phyloP scores from a whole-genome alignment of 2,888 invertebrate genomes.

The Tillus elongatus region DNA sequence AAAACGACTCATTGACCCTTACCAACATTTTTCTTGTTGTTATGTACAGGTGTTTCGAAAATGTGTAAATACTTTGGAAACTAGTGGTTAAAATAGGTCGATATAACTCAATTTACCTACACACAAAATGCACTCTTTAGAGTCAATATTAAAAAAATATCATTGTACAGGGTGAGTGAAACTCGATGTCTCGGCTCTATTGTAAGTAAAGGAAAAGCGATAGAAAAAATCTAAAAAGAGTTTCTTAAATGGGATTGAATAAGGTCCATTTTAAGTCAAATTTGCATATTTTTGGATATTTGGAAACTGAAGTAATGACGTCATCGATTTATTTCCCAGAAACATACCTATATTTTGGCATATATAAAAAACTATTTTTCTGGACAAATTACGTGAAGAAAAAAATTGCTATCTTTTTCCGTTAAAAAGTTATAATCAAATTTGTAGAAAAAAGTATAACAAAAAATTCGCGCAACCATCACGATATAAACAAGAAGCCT shows the following conservation, averaged over 20 bases:
- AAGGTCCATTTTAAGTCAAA: too few relatives aligned
- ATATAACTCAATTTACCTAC: too few relatives aligned
- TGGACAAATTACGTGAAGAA: neutral
- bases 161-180: constrained; percentile 4
- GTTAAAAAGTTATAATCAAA: neutral
- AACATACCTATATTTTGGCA: neutral
- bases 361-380: neutral
- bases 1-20: too few relatives aligned
- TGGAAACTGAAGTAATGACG: constrained; percentile 2
- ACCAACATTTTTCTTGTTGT: too few relatives aligned
- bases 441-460: neutral
- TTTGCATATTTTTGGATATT: too few relatives aligned
- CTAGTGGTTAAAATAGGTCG: too few relatives aligned
- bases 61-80: too few relatives aligned
- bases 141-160: neutral
- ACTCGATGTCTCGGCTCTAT: constrained; percentile 2
- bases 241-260: too few relatives aligned
- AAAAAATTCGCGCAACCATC: constrained; percentile 1
- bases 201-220: neutral
- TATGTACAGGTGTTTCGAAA: too few relatives aligned
- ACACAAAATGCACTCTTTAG: too few relatives aligned
- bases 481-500: neutral
- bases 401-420: constrained; percentile 1
- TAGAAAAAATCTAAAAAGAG: neutral
- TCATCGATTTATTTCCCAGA: neutral